Evolutionary conservation across 2,888 invertebrate genomes (phyloP).

Genomic region (Monoplex corrugatus): DNA sequence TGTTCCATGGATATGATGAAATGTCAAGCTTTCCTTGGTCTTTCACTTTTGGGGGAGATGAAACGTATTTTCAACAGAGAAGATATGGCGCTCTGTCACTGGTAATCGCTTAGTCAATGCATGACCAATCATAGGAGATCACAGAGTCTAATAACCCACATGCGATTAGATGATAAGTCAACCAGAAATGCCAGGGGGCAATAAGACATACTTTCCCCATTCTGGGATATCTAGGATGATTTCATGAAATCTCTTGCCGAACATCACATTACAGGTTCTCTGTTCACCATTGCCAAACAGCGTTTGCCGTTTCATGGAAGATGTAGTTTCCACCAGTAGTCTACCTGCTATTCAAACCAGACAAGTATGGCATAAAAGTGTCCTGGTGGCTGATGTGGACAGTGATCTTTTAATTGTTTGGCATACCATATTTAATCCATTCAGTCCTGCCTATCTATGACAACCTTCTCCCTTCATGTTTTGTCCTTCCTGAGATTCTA

Average conservation of each 20-base stretch:
- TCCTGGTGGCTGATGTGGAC: constrained; percentile 34
- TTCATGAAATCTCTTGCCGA: constrained; percentile 1
- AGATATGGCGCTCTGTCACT: too few species aligned
- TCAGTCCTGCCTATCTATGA: too few species aligned
- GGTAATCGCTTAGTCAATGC: too few species aligned
- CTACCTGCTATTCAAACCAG: constrained; percentile 38
- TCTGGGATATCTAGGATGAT: neutral
- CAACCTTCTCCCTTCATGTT: too few species aligned
- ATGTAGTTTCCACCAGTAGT: constrained; percentile 42
- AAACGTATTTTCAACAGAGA: too few species aligned
- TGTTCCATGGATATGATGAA: too few species aligned
- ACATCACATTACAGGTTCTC: constrained; percentile 29
- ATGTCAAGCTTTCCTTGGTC: too few species aligned
- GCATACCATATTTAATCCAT: constrained; percentile 37
- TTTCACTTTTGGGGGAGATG: too few species aligned
- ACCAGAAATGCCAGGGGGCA: constrained; percentile 33
- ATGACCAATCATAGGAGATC: too few species aligned
- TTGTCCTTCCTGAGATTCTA: too few species aligned
- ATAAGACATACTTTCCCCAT: constrained; percentile 39
- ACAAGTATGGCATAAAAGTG: constrained; percentile 30
- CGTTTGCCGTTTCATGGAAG: constrained; percentile 30
- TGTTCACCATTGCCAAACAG: constrained; percentile 45
- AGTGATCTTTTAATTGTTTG: constrained; percentile 28
- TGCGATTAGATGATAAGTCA: constrained; percentile 48
- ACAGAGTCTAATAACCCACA: neutral